Evolutionary conservation across 2,113 vertebrate species (phyloP), one percentile per base, ranked within the genome.

Genomic region (Nycticryphes semicollaris): DNA sequence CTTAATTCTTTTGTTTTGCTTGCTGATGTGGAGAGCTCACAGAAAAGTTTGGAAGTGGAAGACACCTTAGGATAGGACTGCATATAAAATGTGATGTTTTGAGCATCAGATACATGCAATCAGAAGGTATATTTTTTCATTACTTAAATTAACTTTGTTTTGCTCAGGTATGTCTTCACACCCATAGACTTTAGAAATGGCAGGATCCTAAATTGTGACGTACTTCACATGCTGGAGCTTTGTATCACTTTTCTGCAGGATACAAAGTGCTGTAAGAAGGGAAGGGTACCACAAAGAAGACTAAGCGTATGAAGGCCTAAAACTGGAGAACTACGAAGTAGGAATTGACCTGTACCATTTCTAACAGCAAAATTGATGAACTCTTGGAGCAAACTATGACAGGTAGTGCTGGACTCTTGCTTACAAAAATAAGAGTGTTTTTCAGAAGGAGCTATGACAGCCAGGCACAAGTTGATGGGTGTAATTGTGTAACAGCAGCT

Each of bases 51-150:
- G 27, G 15, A 79, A 87, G 72, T 12, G 12, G 67, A 33, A 69
- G n/a, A 31, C 6, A 14, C 27, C 7, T 57, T 31, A 24, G 41
- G 45, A 5, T 60, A 62, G 23, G 8, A 30, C 12, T 68, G 79
- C 39, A 21, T 39, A 47, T 47, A 43, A 67, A 81, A 81, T 16
- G 9, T 7, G 6, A 0, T 22, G 3, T 47, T 70, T 74, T 53
- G 11, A 60, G 19, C 1, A 0, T 31, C n/a, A 50, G 18, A 30
- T 14, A 24, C 0, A 0, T 43, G 17, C 31, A 22, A 2, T 25
- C 41, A 74, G n/a, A 7, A 14, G 31, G 0, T n/a, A 17, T n/a
- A 39, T 68, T 72, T 8, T 73, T 33, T 30, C 14, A 8, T 39
- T n/a, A 33, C 7, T 76, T 48, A 41, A 57, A 72, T 82, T 1